Percentiles rank a stretch among this genome's conserved stretches.
Conservation (phyloP, 2,888 invertebrate species). For the Sclerodermus sp. region DNA sequence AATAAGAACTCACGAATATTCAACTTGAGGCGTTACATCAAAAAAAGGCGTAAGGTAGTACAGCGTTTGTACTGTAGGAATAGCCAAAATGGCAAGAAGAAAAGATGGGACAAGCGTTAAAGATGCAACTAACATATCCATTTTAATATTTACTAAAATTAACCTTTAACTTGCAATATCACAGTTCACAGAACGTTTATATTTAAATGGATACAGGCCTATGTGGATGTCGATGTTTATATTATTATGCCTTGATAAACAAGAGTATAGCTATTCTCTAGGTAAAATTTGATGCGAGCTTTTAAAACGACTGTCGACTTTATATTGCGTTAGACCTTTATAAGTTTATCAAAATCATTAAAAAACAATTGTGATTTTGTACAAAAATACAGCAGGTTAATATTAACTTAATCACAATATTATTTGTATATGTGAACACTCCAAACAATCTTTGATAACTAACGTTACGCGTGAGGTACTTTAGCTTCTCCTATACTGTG, state of each 20-base stretch:
- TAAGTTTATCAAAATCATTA: too few relatives aligned
- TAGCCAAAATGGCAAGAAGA: conserved; percentile 41
- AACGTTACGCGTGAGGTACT: conserved; percentile 11
- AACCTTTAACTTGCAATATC: too few relatives aligned
- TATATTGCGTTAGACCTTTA: too few relatives aligned
- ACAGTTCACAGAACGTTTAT: too few relatives aligned
- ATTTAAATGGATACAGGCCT: too few relatives aligned
- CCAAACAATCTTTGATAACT: not conserved
- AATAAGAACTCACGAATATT: not conserved
- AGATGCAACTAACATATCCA: conserved; percentile 37
- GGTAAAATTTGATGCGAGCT: too few relatives aligned
- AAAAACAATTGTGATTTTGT: too few relatives aligned
- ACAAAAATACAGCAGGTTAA: not conserved
- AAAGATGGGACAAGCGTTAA: conserved; percentile 48
- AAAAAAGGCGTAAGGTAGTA: conserved; percentile 48
- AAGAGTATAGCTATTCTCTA: too few relatives aligned
- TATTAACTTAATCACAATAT: not conserved
- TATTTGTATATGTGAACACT: not conserved
- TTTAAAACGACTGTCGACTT: too few relatives aligned
- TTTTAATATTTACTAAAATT: too few relatives aligned
- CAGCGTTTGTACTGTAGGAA: conserved; percentile 46
- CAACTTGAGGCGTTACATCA: conserved; percentile 26
- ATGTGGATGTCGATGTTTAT: too few relatives aligned
- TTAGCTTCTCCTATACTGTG: conserved; percentile 29
- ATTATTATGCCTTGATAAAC: too few relatives aligned